Base-by-base conservation (phyloP, 2,113 vertebrate species). In the Neogobius melanostomus region DNA sequence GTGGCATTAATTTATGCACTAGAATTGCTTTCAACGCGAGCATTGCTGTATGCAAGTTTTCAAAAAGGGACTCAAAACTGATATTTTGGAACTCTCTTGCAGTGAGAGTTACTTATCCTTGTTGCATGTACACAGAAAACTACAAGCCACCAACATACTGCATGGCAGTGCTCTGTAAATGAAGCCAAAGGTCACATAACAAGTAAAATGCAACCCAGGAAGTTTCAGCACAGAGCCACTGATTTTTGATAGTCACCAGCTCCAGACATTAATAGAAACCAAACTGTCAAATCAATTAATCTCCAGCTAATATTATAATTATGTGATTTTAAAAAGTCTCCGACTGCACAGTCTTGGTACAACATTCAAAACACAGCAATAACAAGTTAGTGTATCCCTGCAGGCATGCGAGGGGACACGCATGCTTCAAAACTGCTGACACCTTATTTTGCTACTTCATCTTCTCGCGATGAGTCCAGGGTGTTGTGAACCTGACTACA, bases 361-460 rank as follows among this genome's bases (percentile, higher is more conserved):
- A 8, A 52, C 64, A 54, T 62, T 53, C 45, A 49, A 66, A 57
- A 50, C 11, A 36, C 11, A 56, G 42, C 62, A 65, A 61, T 61
- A 79, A 66, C 78, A 76, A 75, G 64, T 62, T 8, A 54, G 67
- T 74, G 76, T 45, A 11, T 44, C 59, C 54, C 69, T 69, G 73
- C 73, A 82, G 76, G 65, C 52, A 47, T 16, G 46, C 68, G 61
- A 43, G 63, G 65, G 44, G 42, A 46, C 14, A 15, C 80, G 74
- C 86, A 75, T 75, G 84, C 48, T 66, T 65, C 21, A 82, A 76
- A 86, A 82, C 69, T 68, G 84, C 88, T 91, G 88, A 83, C 71
- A 17, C 66, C n/a, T 53, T 75, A 66, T 85, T 56, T 48, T 42
- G 8, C 16, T 60, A 17, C 53, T 17, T 64, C 0, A 54, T 72